Evolutionary conservation across 2,113 vertebrate genomes (phyloP).

Genomic region (Sander lucioperca): DNA sequence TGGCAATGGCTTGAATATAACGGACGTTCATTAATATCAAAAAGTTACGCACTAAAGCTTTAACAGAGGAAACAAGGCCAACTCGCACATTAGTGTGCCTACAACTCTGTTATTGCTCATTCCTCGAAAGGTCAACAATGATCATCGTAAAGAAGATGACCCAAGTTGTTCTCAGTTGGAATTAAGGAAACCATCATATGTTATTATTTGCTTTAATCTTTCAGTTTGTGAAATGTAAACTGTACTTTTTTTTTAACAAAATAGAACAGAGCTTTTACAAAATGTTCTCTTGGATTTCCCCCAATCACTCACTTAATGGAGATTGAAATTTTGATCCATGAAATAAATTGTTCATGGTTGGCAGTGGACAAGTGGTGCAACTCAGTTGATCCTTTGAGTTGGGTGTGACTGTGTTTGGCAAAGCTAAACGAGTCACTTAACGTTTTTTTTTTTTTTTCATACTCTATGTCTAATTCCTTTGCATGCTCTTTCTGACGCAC

Average conservation of each 20-base stretch:
- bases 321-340: conserved; percentile 50
- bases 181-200: conserved; percentile 6
- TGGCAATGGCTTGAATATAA: too few relatives aligned
- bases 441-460: conserved; percentile 48
- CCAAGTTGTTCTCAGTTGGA: conserved; percentile 16
- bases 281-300: conserved; percentile 42
- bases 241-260: conserved; percentile 36
- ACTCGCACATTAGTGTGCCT: neutral
- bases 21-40: too few relatives aligned
- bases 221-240: conserved; percentile 30
- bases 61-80: neutral
- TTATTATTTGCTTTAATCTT: conserved; percentile 29
- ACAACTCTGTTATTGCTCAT: neutral
- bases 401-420: conserved; percentile 56
- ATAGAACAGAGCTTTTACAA: conserved; percentile 4
- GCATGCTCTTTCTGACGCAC: conserved; percentile 24
- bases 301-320: conserved; percentile 21
- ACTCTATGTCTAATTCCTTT: conserved; percentile 43
- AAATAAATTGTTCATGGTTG: conserved; percentile 50
- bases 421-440: conserved; percentile 40
- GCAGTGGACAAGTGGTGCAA: conserved; percentile 27
- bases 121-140: neutral
- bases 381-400: conserved; percentile 49
- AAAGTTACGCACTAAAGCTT: too few relatives aligned
- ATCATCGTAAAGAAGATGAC: neutral